Base-by-base conservation (phyloP, 2,113 vertebrate species). In the Falcunculus frontatus region DNA sequence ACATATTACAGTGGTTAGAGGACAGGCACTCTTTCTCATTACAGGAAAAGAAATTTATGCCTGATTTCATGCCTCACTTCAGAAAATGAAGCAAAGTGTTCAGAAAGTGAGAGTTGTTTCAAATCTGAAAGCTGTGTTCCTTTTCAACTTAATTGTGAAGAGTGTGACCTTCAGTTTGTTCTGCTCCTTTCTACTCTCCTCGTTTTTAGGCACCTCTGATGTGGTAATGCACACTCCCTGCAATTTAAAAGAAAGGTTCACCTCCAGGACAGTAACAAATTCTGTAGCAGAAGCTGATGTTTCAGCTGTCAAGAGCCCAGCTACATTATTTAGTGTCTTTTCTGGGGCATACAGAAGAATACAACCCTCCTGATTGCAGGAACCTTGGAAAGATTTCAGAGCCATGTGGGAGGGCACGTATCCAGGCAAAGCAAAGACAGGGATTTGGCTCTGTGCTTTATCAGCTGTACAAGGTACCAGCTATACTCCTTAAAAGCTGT, bases 51-150 rank as follows among this genome's bases (percentile, higher is more conserved):
- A 94, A 85, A 88, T 72, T 84, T 52, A 93, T 47, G 74, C 74
- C 55, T n/a, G 25, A 93, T 87, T 91, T 95, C 72, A 90, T 59
- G 85, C 69, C 41, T 93, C 60, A 59, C 73, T 94, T 96, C 59
- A 86, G 79, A 88, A 88, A 80, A 62, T 16, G 55, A 95, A 87
- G 69, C 30, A 33, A 84, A 94, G 52, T 30, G 81, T 90, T 78
- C 42, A 59, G 65, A 90, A 89, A 90, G 63, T 19, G 25, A 81
- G 37, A 76, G 75, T 29, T 89, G 50, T 62, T 85, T 84, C 76
- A 79, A 95, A 90, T 74, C 57, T 70, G 41, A 89, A 90, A 87
- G 67, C 73, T 80, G 49, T n/a, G 80, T 46, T 95, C 63, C 76
- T 73, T 78, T 91, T 80, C 89, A 87, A 63, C 82, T 68, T 77